phyloP scores from a whole-genome alignment of 2,888 invertebrate species.

The Trypoxylon attenuatum region DNA sequence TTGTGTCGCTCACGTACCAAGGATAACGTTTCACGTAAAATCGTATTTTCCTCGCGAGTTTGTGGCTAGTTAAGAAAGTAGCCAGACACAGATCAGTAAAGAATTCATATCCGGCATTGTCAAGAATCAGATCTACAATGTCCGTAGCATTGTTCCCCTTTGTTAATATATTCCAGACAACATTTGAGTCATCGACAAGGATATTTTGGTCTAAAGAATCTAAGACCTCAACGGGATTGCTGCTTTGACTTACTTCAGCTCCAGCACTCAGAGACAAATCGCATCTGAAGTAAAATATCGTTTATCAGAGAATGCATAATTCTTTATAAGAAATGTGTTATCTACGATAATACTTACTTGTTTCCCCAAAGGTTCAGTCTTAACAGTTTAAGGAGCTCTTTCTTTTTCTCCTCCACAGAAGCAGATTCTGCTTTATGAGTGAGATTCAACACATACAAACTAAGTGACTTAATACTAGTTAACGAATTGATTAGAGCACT shows the following conservation, averaged over 20 bases:
- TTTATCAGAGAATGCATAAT: background rate
- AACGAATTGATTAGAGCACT: conserved; percentile 77
- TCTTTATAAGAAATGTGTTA: background rate
- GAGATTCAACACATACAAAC: conserved; percentile 70
- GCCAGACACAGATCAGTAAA: conserved; percentile 92
- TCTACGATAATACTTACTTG: conserved; percentile 67
- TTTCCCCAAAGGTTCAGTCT: conserved; percentile 95
- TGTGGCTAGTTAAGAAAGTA: conserved; percentile 82
- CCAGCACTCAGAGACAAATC: conserved; percentile 92
- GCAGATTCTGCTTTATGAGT: conserved; percentile 65
- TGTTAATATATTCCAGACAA: conserved; percentile 77
- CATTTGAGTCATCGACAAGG: conserved; percentile 79
- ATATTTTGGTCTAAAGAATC: conserved; percentile 78
- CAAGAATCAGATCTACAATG: conserved; percentile 84
- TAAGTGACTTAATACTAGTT: conserved; percentile 76
- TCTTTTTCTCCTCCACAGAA: conserved; percentile 72
- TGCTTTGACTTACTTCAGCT: conserved; percentile 77
- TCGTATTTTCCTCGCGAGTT: conserved; percentile 80
- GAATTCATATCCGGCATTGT: conserved; percentile 96
- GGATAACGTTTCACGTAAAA: conserved; percentile 93
- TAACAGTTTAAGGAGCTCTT: conserved; percentile 77
- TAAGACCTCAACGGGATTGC: conserved; percentile 78
- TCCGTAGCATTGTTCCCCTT: conserved; percentile 70
- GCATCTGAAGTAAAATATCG: conserved; percentile 75
- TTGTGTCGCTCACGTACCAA: conserved; percentile 97